These are phyloP conservation scores for Chelon auratus DNA, from an alignment of 2,797 vertebrate genomes.

Conservation along the genomic window DNA sequence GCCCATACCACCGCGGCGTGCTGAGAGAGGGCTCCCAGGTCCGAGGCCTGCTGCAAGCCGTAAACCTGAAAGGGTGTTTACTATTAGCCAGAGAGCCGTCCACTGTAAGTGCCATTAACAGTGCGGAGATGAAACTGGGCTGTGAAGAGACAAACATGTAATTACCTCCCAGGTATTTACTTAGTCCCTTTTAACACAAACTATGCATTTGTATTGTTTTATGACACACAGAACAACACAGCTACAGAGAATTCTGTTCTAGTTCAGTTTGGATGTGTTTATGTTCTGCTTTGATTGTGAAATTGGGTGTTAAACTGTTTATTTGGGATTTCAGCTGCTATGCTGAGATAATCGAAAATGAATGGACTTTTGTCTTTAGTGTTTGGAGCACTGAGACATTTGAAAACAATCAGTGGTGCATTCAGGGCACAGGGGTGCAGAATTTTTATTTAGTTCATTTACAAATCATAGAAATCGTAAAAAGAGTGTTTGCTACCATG, in stretches of 20 bases:
- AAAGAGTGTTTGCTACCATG: too few species aligned
- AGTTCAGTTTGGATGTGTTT: neutral
- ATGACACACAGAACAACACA: neutral
- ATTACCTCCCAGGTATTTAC: slow-evolving; percentile 2
- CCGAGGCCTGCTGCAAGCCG: slow-evolving; percentile 44
- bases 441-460: too few species aligned
- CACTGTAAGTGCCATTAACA: slow-evolving; percentile 42
- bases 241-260: neutral
- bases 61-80: slow-evolving; percentile 70
- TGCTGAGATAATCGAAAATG: too few species aligned
- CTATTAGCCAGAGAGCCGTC: slow-evolving; percentile 40
- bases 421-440: too few species aligned
- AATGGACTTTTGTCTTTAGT: too few species aligned
- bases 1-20: slow-evolving; percentile 14
- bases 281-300: too few species aligned
- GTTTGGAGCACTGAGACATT: too few species aligned
- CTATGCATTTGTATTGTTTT: slow-evolving; percentile 23
- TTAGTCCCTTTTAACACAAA: slow-evolving; percentile 14
- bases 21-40: slow-evolving; percentile 52
- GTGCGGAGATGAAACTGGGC: slow-evolving; percentile 43
- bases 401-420: too few species aligned
- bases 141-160: slow-evolving; percentile 15
- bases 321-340: too few species aligned
- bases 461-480: too few species aligned
- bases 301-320: too few species aligned